These are phyloP conservation scores for Rhadinocentrus ornatus DNA, from an alignment of 2,797 vertebrate genomes.

Conservation along the genomic window DNA sequence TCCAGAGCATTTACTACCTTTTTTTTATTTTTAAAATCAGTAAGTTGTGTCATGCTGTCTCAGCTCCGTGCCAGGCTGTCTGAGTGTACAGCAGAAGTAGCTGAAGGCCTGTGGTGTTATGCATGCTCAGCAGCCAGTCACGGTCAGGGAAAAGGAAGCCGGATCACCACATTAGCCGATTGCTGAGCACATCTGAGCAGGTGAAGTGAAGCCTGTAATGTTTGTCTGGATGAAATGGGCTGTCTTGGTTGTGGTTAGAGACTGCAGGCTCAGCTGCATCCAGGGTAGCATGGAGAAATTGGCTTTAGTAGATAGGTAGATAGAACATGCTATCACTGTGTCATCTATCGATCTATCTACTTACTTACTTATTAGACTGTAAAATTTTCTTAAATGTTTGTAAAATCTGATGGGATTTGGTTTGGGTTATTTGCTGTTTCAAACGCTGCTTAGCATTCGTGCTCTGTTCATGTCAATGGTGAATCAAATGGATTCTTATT, in stretches of 20 bases:
- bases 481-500: too few species aligned
- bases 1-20: not conserved
- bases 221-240: constrained; percentile 15
- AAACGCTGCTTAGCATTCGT: too few species aligned
- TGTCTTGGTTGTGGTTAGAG: not conserved
- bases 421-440: too few species aligned
- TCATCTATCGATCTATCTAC: not conserved
- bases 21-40: not conserved
- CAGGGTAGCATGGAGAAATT: not conserved
- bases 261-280: constrained; percentile 6
- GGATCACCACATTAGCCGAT: constrained; percentile 29
- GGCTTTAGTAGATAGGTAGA: too few species aligned
- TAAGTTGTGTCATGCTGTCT: constrained; percentile 21
- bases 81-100: constrained; percentile 4
- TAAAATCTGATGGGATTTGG: not conserved
- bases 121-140: constrained; percentile 1
- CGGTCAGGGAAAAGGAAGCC: constrained; percentile 4
- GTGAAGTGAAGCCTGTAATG: constrained; percentile 26
- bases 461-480: too few species aligned
- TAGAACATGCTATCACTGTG: not conserved
- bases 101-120: not conserved
- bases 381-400: not conserved
- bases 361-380: not conserved
- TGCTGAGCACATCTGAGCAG: constrained; percentile 18
- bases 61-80: constrained; percentile 20